These are phyloP conservation scores for Anorthoa munda DNA, from an alignment of 2,888 invertebrate genomes.

Conservation along the genomic window DNA sequence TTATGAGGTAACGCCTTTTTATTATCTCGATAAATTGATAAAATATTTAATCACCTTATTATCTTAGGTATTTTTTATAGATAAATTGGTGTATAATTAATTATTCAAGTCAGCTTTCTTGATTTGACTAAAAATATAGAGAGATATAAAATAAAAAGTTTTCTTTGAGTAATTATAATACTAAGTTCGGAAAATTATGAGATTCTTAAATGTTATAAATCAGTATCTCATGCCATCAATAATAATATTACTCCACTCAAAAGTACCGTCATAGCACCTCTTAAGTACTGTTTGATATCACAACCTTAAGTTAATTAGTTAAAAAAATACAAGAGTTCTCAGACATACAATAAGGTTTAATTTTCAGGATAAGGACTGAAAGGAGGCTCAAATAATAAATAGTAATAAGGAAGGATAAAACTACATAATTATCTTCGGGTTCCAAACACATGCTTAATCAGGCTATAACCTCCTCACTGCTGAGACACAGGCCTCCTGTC, in stretches of 20 bases:
- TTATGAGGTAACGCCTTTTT: constrained; percentile 31
- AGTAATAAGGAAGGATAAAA: neutral
- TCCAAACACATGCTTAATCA: neutral
- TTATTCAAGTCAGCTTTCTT: neutral
- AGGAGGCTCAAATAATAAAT: too few relatives aligned
- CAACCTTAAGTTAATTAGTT: constrained; percentile 56
- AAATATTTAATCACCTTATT: neutral
- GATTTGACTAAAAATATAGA: neutral
- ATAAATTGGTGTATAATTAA: neutral
- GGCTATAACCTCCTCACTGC: neutral
- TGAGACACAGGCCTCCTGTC: neutral
- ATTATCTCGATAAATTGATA: constrained; percentile 7
- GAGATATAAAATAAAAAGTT: neutral
- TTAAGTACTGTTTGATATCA: constrained; percentile 61
- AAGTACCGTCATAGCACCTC: constrained; percentile 38
- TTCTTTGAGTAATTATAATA: neutral
- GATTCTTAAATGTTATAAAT: constrained; percentile 19
- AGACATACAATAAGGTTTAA: constrained; percentile 22
- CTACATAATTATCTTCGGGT: neutral
- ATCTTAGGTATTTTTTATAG: neutral
- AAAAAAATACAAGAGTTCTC: constrained; percentile 17
- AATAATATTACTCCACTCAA: neutral
- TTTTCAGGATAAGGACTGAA: neutral
- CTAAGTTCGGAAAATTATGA: constrained; percentile 5
- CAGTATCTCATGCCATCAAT: neutral